These are phyloP conservation scores for Drosophila conformis DNA, from an alignment of 2,888 invertebrate species.

Conservation along the genomic window DNA sequence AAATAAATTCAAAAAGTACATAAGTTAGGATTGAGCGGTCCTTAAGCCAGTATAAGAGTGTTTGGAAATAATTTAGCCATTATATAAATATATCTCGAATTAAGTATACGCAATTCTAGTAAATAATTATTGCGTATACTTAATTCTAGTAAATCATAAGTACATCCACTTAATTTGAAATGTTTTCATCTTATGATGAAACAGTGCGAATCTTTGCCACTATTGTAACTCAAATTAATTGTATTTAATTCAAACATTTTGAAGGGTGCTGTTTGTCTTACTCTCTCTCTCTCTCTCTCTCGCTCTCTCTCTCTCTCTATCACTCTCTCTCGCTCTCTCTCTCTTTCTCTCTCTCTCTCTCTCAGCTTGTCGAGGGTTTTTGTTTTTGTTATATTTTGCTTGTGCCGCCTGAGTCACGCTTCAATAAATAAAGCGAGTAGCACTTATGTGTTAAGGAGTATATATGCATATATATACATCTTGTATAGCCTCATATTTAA, in stretches of 20 bases:
- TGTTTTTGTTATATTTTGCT: neutral
- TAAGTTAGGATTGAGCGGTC: neutral
- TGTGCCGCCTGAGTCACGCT: conserved; percentile 26
- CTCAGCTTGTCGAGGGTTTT: conserved; percentile 8
- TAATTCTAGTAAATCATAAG: neutral
- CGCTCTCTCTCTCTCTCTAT: neutral
- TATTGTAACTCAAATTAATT: conserved; percentile 4
- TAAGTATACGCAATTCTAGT: neutral
- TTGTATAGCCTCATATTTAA: neutral
- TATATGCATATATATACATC: neutral
- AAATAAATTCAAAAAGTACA: neutral
- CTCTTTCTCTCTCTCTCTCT: conserved; percentile 1
- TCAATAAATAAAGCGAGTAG: conserved; percentile 1
- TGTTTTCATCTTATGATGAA: neutral
- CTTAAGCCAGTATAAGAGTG: neutral
- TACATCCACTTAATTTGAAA: neutral
- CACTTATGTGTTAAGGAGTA: neutral
- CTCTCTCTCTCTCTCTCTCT: neutral
- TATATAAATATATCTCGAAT: neutral
- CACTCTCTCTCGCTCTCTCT: neutral
- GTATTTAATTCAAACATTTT: neutral
- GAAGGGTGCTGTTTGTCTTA: neutral
- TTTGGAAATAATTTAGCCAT: neutral
- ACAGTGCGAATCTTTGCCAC: neutral
- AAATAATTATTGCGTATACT: neutral